A percentile compares a stretch with the other conserved stretches of the same genome.
phyloP scores from a whole-genome alignment of 2,797 vertebrate genomes.

The Pyrrhura leucotis region DNA sequence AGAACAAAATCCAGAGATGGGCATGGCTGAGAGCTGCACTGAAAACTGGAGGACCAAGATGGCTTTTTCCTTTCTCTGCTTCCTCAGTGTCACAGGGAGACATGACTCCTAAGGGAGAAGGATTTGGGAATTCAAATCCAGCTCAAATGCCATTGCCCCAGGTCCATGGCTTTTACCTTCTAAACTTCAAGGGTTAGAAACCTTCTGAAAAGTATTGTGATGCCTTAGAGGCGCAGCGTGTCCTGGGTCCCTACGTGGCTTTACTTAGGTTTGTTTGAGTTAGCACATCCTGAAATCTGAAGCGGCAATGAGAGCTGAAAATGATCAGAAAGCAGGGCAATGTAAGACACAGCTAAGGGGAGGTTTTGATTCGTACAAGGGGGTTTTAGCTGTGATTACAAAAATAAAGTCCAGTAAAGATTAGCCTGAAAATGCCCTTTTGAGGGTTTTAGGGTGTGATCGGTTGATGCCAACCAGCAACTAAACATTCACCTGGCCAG shows the following conservation, averaged over 20 bases:
- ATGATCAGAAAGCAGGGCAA: neutral
- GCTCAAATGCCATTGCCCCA: neutral
- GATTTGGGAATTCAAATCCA: neutral
- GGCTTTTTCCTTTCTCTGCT: neutral
- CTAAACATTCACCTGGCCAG: neutral
- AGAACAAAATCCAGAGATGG: conserved; percentile 29
- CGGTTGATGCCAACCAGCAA: neutral
- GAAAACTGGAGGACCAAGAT: fast-evolving
- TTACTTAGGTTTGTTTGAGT: neutral
- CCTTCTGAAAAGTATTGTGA: neutral
- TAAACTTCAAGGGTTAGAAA: neutral
- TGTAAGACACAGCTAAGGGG: neutral
- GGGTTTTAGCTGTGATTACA: neutral
- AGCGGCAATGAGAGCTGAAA: neutral
- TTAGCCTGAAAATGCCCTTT: neutral
- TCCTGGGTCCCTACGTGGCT: fast-evolving
- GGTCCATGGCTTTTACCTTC: neutral
- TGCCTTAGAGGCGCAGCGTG: neutral
- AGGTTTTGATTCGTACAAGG: neutral
- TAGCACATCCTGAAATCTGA: neutral
- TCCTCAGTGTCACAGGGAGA: neutral
- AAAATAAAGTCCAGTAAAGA: neutral
- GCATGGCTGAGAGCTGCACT: neutral
- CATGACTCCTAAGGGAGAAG: neutral
- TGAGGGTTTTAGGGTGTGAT: neutral